Conservation (phyloP, 1,140 invertebrate genomes). For the Hesperophylax magnus region DNA sequence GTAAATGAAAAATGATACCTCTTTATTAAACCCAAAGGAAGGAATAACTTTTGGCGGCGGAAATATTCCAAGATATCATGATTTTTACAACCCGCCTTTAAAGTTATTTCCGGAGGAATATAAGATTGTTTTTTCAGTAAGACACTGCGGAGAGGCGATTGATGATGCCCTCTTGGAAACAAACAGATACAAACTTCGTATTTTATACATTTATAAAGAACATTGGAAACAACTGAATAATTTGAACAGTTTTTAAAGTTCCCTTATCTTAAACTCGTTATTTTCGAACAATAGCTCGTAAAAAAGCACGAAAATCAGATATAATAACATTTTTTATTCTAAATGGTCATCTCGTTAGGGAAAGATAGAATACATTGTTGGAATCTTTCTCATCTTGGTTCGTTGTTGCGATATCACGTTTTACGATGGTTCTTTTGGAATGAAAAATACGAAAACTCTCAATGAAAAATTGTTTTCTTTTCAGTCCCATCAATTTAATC, state of each 20-base stretch:
- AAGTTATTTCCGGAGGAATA: too few relatives aligned
- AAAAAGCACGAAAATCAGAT: neutral
- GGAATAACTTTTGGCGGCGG: too few relatives aligned
- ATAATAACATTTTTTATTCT: neutral
- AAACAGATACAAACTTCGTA: too few relatives aligned
- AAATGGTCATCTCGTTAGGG: constrained; percentile 21
- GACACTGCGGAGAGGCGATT: too few relatives aligned
- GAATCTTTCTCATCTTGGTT: neutral
- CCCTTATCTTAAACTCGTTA: too few relatives aligned
- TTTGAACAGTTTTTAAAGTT: too few relatives aligned
- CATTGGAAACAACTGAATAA: too few relatives aligned
- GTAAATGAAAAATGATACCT: constrained; percentile 17
- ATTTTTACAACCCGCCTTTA: too few relatives aligned
- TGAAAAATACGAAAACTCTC: constrained; percentile 13
- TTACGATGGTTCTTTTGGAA: neutral
- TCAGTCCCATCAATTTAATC: neutral
- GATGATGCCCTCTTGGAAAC: too few relatives aligned
- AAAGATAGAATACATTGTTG: constrained; percentile 16
- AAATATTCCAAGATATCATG: too few relatives aligned
- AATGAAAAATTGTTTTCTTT: constrained; percentile 29
- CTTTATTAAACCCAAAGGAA: neutral
- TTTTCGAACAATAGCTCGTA: neutral
- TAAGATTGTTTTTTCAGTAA: too few relatives aligned
- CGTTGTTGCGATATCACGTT: constrained; percentile 8
- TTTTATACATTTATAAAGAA: too few relatives aligned